Percentiles rank a stretch among this genome's conserved stretches.
Evolutionary conservation across 1,140 invertebrate species (phyloP).

Genomic region (Wiebesia pumilae): DNA sequence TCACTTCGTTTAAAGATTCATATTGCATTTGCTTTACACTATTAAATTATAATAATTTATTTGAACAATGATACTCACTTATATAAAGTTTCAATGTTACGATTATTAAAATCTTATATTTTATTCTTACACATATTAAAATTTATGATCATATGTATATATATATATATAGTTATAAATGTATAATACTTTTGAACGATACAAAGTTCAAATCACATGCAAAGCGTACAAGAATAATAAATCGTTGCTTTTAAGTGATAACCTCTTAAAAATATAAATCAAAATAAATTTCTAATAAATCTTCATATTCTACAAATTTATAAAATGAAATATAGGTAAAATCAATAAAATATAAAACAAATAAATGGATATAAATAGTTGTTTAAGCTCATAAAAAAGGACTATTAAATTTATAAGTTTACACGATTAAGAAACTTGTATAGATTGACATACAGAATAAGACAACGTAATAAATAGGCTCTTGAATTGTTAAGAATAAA

Average conservation of each 20-base stretch:
- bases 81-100: too few species aligned
- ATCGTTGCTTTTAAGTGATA: background rate
- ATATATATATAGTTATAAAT: too few species aligned
- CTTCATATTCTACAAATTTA: slow-evolving; percentile 23
- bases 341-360: background rate
- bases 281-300: slow-evolving; percentile 1
- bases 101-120: too few species aligned
- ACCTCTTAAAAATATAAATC: slow-evolving; percentile 13
- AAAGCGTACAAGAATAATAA: too few species aligned
- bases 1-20: too few species aligned
- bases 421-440: background rate
- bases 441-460: slow-evolving; percentile 11
- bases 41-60: too few species aligned
- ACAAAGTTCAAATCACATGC: too few species aligned
- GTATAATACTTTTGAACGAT: too few species aligned
- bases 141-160: too few species aligned
- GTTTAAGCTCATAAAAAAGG: background rate
- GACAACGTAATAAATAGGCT: slow-evolving; percentile 8
- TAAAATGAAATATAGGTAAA: slow-evolving; percentile 17
- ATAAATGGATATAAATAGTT: slow-evolving; percentile 19
- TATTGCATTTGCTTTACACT: too few species aligned
- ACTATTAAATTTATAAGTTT: background rate
- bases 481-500: background rate
- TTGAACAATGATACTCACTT: too few species aligned
- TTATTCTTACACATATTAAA: too few species aligned